phyloP scores from a whole-genome alignment of 2,113 vertebrate genomes.

The Phylloscopus trochilus region DNA sequence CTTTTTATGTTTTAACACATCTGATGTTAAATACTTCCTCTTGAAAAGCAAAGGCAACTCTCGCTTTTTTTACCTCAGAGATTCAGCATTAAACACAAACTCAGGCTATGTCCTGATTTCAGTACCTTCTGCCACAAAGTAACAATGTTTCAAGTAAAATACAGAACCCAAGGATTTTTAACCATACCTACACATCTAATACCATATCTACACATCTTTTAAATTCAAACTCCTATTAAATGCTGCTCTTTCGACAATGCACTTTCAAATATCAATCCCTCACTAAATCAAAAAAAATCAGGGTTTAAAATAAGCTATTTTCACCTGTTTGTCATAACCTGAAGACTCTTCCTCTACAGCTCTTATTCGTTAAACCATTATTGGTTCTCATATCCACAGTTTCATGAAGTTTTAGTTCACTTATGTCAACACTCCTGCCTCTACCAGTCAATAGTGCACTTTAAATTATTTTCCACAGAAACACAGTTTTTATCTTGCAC shows the following conservation, averaged over 20 bases:
- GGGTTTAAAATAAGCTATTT: background rate
- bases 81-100: background rate
- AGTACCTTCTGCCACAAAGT: background rate
- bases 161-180: background rate
- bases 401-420: background rate
- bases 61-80: background rate
- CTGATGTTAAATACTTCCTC: background rate
- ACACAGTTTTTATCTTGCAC: background rate
- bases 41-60: background rate
- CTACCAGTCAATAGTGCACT: background rate
- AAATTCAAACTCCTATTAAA: background rate
- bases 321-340: background rate
- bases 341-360: background rate
- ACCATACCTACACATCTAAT: too few relatives aligned
- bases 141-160: background rate
- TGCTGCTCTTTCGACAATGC: background rate
- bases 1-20: background rate
- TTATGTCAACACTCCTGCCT: background rate
- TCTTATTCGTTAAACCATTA: background rate
- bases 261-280: background rate
- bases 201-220: too few relatives aligned
- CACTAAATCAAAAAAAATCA: rapidly evolving
- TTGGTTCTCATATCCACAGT: background rate
- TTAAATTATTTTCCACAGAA: background rate
- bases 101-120: background rate